phyloP scores from a whole-genome alignment of 30 jellyfish, hydroid and myxozoan genomes.

The Rhopilema esculentum region DNA sequence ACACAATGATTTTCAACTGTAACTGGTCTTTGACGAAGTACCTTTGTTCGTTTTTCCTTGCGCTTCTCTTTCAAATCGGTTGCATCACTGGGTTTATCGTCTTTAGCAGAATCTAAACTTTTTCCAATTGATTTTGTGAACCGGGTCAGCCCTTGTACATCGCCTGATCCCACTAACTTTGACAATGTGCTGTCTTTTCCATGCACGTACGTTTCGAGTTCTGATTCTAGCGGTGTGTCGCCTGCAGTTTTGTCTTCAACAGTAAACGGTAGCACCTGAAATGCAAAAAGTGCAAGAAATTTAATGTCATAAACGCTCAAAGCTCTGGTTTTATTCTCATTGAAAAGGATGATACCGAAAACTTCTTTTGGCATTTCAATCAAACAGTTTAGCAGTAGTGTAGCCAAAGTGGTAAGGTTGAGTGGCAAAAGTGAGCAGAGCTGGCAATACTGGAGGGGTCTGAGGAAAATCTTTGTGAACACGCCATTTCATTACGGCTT shows the following conservation, averaged over 20 bases:
- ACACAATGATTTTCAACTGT: too few relatives aligned
- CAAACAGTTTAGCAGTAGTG: too few relatives aligned
- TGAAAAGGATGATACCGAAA: too few relatives aligned
- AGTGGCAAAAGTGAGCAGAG: too few relatives aligned
- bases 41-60: constrained; percentile 35
- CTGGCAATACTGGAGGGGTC: too few relatives aligned
- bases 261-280: constrained; percentile 22
- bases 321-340: too few relatives aligned
- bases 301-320: too few relatives aligned
- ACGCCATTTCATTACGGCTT: too few relatives aligned
- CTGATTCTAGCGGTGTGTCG: constrained; percentile 14
- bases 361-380: too few relatives aligned
- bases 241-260: neutral
- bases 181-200: constrained; percentile 43
- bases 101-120: constrained; percentile 39
- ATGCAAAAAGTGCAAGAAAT: neutral
- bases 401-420: too few relatives aligned
- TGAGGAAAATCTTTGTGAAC: too few relatives aligned
- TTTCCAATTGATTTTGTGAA: constrained; percentile 46
- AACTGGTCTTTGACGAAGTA: neutral
- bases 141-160: constrained; percentile 40
- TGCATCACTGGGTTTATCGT: neutral
- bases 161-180: constrained; percentile 28
- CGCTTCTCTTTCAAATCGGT: neutral
- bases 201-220: constrained; percentile 22